Percentiles rank a stretch among this genome's conserved stretches.
Conservation (phyloP, 2,888 invertebrate genomes). For the Leucozona laternaria region DNA sequence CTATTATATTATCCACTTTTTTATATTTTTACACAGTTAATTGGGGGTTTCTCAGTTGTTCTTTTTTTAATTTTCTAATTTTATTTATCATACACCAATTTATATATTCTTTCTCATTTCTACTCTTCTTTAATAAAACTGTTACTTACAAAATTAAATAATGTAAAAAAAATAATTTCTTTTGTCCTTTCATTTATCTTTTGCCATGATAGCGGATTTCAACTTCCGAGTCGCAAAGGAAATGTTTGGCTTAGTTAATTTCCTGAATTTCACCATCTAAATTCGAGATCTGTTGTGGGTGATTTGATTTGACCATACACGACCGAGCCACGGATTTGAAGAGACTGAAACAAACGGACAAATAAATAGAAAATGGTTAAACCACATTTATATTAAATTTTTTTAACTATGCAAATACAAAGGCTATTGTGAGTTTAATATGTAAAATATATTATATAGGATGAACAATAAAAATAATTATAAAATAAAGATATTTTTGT, state of each 20-base stretch:
- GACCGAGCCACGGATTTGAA: constrained; percentile 98
- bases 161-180: constrained; percentile 63
- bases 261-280: constrained; percentile 82
- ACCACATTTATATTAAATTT: background rate
- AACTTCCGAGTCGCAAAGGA: constrained; percentile 27
- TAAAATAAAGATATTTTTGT: no score
- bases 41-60: constrained; percentile 53
- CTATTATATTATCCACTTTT: constrained; percentile 48
- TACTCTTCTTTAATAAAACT: constrained; percentile 56
- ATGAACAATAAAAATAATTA: no score
- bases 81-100: constrained; percentile 75
- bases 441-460: no score
- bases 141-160: constrained; percentile 76
- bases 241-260: constrained; percentile 78
- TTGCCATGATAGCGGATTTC: constrained; percentile 57
- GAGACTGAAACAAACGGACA: constrained; percentile 85
- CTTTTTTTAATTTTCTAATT: constrained; percentile 60
- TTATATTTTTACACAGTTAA: constrained; percentile 59
- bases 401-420: no score
- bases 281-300: constrained; percentile 83
- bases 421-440: no score
- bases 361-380: background rate
- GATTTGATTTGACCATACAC: constrained; percentile 94
- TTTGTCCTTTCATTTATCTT: constrained; percentile 65
- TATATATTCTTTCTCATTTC: constrained; percentile 51